Base-by-base conservation (phyloP, 2,888 invertebrate species). In the Tinea trinotella region DNA sequence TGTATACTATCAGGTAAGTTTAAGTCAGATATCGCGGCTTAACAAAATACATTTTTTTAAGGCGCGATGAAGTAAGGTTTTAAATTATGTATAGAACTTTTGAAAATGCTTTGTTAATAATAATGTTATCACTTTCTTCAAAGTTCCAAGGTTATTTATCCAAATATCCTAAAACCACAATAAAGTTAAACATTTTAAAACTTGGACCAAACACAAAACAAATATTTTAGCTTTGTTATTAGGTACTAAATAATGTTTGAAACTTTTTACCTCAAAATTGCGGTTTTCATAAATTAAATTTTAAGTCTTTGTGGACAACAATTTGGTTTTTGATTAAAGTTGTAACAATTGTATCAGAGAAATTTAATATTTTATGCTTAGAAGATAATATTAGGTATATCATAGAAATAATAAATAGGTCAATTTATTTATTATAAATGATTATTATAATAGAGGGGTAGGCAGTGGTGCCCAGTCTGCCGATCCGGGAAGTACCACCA, bases 111-210 rank as follows among this genome's bases (percentile, higher is more conserved):
- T n/a, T n/a, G n/a, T n/a, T n/a, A n/a, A n/a, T n/a, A n/a, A n/a
- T n/a, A n/a, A n/a, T n/a, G n/a, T n/a, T n/a, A n/a, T n/a, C n/a
- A n/a, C n/a, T n/a, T n/a, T n/a, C n/a, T n/a, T n/a, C n/a, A n/a
- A n/a, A n/a, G n/a, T n/a, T n/a, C n/a, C n/a, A n/a, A n/a, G n/a
- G n/a, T n/a, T n/a, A n/a, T n/a, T n/a, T n/a, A 30, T 30, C n/a
- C n/a, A 22, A 22, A 22, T 22, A 22, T 30, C 40, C 24, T 15
- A 3, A 19, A 46, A 46, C 46, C 46, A 19, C 46, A 10, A 46
- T 17, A 46, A 46, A 46, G 46, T 18, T 46, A 46, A 46, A 46
- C 40, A 10, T 15, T 44, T 44, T 44, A 46, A 13, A 46, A 46
- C 46, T 46, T 46, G 9, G 10, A 19, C 46, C 19, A 19, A 46